Percentiles rank a stretch among this genome's conserved stretches.
Conservation (phyloP, 2,797 vertebrate genomes). For the Gymnocypris eckloni region DNA sequence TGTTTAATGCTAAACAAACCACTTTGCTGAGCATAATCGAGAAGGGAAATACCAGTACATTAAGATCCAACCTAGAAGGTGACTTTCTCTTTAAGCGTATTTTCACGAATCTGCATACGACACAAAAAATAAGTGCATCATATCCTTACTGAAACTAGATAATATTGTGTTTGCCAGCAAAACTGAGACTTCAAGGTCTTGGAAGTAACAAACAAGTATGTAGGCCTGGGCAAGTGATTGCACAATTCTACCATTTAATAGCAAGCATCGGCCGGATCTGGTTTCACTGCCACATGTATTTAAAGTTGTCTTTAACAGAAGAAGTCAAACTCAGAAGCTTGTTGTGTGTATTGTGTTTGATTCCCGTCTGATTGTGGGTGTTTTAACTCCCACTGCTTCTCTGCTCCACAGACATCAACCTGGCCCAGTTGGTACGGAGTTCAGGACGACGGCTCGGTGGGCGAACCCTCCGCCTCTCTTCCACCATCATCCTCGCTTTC, state of each 20-base stretch:
- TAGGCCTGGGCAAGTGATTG: not conserved
- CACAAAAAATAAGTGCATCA: not conserved
- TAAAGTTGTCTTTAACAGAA: not conserved
- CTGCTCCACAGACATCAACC: slow-evolving; percentile 75
- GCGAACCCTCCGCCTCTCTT: slow-evolving; percentile 79
- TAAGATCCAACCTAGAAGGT: slow-evolving; percentile 3
- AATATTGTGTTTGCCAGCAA: not conserved
- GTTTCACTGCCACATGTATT: not conserved
- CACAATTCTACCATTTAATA: not conserved
- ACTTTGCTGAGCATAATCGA: not conserved
- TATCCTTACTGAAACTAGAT: slow-evolving; percentile 5
- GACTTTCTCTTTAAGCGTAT: not conserved
- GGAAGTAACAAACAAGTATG: not conserved
- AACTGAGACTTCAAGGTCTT: not conserved
- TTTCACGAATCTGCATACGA: not conserved
- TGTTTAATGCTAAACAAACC: slow-evolving; percentile 34
- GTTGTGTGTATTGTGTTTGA: slow-evolving; percentile 35
- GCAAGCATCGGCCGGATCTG: not conserved
- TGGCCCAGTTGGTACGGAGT: slow-evolving; percentile 85
- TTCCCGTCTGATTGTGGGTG: slow-evolving; percentile 26
- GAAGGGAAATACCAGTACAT: slow-evolving; percentile 16
- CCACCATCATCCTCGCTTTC: slow-evolving; percentile 82
- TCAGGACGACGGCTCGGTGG: slow-evolving; percentile 81
- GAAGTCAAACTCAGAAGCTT: not conserved
- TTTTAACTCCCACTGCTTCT: slow-evolving; percentile 42